phyloP scores from a whole-genome alignment of 2,888 invertebrate species.

The Mythimna loreyi region DNA sequence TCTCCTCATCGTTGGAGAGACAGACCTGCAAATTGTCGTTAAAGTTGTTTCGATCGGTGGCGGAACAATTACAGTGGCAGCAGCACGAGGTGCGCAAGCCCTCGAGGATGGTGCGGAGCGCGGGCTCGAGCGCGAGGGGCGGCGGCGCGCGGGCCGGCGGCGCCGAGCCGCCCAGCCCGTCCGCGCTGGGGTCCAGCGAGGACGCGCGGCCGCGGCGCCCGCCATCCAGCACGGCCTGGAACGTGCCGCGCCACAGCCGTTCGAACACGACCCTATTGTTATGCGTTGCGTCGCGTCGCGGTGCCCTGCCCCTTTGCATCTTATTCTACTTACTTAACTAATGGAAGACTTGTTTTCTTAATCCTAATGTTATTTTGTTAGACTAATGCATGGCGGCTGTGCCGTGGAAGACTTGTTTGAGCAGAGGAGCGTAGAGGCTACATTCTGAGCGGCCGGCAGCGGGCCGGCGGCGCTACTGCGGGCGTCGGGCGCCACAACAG shows the following conservation, averaged over 20 bases:
- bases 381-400: constrained; percentile 77
- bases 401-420: constrained; percentile 84
- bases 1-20: constrained; percentile 88
- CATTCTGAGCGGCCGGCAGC: constrained; percentile 87
- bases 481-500: constrained; percentile 83
- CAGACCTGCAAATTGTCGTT: constrained; percentile 90
- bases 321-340: constrained; percentile 83
- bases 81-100: constrained; percentile 84
- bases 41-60: constrained; percentile 76
- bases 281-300: constrained; percentile 82
- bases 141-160: constrained; percentile 60
- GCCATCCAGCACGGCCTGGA: constrained; percentile 87
- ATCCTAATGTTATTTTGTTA: constrained; percentile 69
- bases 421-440: constrained; percentile 78
- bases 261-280: constrained; percentile 93
- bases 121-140: constrained; percentile 83
- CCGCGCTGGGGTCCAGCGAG: constrained; percentile 79
- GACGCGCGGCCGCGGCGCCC: constrained; percentile 84
- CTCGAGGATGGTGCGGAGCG: constrained; percentile 82
- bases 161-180: constrained; percentile 68
- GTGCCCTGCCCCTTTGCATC: constrained; percentile 86
- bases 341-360: constrained; percentile 91
- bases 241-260: constrained; percentile 93
- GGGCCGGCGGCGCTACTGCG: constrained; percentile 88
- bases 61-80: constrained; percentile 86